Evolutionary conservation across 2,797 vertebrate species (phyloP).

Genomic region (Lepus oiostolus): DNA sequence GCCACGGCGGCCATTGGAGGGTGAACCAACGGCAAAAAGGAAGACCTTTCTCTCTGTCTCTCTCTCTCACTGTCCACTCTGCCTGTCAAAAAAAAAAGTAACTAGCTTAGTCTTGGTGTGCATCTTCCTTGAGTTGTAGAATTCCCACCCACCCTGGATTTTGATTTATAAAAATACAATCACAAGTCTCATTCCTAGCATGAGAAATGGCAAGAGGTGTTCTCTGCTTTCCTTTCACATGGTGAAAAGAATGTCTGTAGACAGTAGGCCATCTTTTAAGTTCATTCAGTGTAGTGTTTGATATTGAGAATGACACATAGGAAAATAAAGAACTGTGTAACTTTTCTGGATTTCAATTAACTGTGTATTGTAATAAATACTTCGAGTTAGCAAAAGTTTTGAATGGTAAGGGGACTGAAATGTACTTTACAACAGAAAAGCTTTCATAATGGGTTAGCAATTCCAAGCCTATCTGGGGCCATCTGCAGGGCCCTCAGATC

Average conservation of each 20-base stretch:
- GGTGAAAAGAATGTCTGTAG: neutral
- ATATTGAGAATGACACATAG: neutral
- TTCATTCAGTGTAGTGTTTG: neutral
- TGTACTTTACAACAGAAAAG: neutral
- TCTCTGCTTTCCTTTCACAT: neutral
- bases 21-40: too few relatives aligned
- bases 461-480: neutral
- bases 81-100: neutral
- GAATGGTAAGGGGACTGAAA: neutral
- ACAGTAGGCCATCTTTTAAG: neutral
- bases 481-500: neutral
- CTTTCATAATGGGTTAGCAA: neutral
- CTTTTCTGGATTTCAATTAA: neutral
- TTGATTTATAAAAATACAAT: neutral
- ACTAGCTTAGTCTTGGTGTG: neutral
- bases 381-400: neutral
- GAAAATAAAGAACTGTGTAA: neutral
- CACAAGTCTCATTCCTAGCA: neutral
- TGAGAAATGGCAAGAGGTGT: neutral
- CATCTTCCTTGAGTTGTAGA: conserved; percentile 25
- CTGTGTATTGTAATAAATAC: neutral
- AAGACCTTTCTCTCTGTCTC: too few relatives aligned
- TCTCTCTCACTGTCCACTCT: too few relatives aligned
- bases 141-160: neutral
- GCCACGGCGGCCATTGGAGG: too few relatives aligned